A percentile compares a stretch with the other conserved stretches of the same genome.
These are phyloP conservation scores for Peromyscus eremicus DNA, from an alignment of 2,797 vertebrate genomes.

Conservation along the genomic window DNA sequence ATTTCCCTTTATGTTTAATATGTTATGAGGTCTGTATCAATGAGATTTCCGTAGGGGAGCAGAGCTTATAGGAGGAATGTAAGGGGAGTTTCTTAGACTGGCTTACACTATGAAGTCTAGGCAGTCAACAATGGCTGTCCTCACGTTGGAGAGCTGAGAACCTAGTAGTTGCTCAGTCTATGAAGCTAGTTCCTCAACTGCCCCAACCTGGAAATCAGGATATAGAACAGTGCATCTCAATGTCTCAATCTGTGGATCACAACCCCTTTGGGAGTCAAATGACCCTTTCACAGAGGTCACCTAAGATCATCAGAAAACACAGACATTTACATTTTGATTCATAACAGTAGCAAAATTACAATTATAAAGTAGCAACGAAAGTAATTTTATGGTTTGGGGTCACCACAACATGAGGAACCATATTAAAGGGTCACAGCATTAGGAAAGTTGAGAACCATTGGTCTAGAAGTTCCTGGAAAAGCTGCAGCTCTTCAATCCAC, in stretches of 20 bases:
- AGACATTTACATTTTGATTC: background rate
- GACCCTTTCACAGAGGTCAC: background rate
- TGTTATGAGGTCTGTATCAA: background rate
- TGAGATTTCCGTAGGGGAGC: background rate
- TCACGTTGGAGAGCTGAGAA: background rate
- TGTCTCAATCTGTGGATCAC: background rate
- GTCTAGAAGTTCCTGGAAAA: background rate
- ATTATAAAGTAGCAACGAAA: background rate
- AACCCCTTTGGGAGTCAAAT: background rate
- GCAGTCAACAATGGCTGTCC: background rate
- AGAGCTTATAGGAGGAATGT: background rate
- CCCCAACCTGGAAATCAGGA: background rate
- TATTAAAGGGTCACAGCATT: background rate
- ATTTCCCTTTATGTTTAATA: constrained; percentile 43
- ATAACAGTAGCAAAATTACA: background rate
- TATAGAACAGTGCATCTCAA: background rate
- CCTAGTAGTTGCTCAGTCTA: background rate
- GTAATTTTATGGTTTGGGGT: background rate
- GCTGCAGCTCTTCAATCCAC: background rate
- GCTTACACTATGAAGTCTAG: background rate
- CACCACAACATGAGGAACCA: background rate
- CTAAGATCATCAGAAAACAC: background rate
- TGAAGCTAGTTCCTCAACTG: background rate
- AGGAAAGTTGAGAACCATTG: background rate
- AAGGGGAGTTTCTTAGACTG: background rate